phyloP scores from a whole-genome alignment of 2,888 invertebrate species.

The Monopis laevigella region DNA sequence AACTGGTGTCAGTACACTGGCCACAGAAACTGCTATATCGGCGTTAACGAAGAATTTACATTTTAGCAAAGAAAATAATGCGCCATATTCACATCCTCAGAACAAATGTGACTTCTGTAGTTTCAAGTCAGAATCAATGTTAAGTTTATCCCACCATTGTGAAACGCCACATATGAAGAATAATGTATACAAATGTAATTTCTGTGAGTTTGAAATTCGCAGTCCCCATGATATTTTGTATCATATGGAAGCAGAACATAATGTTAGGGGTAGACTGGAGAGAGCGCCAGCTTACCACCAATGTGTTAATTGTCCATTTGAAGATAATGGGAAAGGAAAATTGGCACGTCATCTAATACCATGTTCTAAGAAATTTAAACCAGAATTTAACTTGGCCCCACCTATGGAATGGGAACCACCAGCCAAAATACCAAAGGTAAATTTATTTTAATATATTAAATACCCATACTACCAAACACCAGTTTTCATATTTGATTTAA shows the following conservation, averaged over 20 bases:
- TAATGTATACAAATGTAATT: conserved; percentile 86
- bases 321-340: conserved; percentile 93
- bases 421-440: conserved; percentile 86
- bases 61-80: conserved; percentile 86
- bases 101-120: conserved; percentile 89
- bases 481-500: neutral
- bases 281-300: conserved; percentile 89
- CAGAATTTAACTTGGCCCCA: conserved; percentile 86
- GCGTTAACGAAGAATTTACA: conserved; percentile 87
- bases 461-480: no score
- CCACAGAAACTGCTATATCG: conserved; percentile 80
- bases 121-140: conserved; percentile 86
- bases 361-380: conserved; percentile 90
- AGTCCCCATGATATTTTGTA: conserved; percentile 88
- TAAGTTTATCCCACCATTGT: conserved; percentile 87
- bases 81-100: conserved; percentile 77
- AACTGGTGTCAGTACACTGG: conserved; percentile 70
- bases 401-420: conserved; percentile 93
- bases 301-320: conserved; percentile 93
- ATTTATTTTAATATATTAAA: no score
- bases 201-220: conserved; percentile 82
- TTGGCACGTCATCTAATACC: conserved; percentile 87
- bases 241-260: conserved; percentile 93
- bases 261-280: conserved; percentile 83
- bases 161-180: conserved; percentile 93